Conservation (phyloP, 1,140 invertebrate genomes). For the Branchinecta lindahli region DNA sequence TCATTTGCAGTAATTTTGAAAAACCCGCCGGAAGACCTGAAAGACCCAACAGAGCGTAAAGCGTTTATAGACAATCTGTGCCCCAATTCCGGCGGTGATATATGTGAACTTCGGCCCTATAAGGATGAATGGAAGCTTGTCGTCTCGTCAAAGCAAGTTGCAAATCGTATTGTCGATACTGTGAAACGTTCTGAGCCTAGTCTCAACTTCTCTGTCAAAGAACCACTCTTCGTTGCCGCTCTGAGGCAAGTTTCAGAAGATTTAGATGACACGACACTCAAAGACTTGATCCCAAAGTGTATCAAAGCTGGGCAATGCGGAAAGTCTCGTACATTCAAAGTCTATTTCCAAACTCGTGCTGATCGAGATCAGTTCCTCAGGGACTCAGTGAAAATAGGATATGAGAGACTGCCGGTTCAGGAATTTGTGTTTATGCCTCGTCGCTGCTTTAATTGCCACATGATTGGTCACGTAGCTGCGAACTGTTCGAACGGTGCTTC, state of each 20-base stretch:
- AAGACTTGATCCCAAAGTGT: background rate
- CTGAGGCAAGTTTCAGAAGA: background rate
- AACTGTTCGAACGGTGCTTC: background rate
- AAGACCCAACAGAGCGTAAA: background rate
- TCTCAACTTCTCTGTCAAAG: background rate
- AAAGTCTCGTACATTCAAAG: background rate
- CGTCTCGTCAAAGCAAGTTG: background rate
- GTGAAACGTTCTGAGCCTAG: background rate
- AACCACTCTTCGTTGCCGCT: background rate
- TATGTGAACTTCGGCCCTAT: background rate
- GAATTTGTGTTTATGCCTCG: slow-evolving; percentile 4
- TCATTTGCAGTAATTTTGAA: background rate
- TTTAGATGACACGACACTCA: slow-evolving; percentile 4
- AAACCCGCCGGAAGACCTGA: background rate
- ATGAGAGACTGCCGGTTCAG: background rate
- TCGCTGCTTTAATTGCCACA: slow-evolving; percentile 8
- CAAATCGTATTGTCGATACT: background rate
- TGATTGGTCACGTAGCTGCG: background rate
- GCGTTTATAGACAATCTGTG: background rate
- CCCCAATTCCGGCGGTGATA: background rate
- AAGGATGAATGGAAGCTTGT: slow-evolving; percentile 5
- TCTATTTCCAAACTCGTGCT: background rate
- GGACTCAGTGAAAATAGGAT: background rate
- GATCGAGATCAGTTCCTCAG: background rate
- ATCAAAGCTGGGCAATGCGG: background rate